phyloP scores from a whole-genome alignment of 53 echinoderm and acorn worm species.

The Patiria pectinifera region DNA sequence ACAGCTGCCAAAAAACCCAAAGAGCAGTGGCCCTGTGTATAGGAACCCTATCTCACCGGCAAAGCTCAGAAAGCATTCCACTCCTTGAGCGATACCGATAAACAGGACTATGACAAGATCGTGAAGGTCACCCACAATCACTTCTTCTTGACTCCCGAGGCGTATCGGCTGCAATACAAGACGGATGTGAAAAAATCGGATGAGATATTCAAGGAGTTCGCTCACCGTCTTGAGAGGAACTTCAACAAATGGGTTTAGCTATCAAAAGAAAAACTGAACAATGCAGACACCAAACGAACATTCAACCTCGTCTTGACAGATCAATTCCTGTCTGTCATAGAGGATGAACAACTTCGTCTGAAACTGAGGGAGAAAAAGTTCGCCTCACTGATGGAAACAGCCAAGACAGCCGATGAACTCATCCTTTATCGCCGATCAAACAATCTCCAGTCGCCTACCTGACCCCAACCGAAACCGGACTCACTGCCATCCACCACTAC shows the following conservation, averaged over 20 bases:
- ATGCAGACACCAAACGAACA: background rate
- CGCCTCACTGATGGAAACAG: conserved; percentile 11
- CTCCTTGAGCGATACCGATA: conserved; percentile 47
- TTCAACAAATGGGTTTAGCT: conserved; percentile 38
- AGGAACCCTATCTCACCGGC: conserved; percentile 58
- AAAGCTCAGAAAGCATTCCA: conserved; percentile 31
- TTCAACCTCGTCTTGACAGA: conserved; percentile 58
- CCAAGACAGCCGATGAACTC: conserved; percentile 64
- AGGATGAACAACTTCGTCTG: conserved; percentile 45
- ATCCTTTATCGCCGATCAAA: conserved; percentile 53
- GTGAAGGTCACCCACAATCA: conserved; percentile 44
- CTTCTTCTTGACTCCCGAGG: conserved; percentile 64
- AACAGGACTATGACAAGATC: conserved; percentile 29
- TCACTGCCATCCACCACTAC: too few species aligned
- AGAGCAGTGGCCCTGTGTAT: conserved; percentile 34
- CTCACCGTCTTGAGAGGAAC: conserved; percentile 46
- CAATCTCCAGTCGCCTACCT: too few species aligned
- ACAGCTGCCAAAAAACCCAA: conserved; percentile 15
- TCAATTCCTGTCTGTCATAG: conserved; percentile 46
- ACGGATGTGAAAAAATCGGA: conserved; percentile 27
- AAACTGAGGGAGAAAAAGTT: conserved; percentile 62
- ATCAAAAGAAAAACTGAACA: background rate
- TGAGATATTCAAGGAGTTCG: conserved; percentile 66
- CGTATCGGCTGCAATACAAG: conserved; percentile 67
- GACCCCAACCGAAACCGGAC: too few species aligned